These are phyloP conservation scores for Aphidius colemani DNA, from an alignment of 2,888 invertebrate species.

Conservation along the genomic window DNA sequence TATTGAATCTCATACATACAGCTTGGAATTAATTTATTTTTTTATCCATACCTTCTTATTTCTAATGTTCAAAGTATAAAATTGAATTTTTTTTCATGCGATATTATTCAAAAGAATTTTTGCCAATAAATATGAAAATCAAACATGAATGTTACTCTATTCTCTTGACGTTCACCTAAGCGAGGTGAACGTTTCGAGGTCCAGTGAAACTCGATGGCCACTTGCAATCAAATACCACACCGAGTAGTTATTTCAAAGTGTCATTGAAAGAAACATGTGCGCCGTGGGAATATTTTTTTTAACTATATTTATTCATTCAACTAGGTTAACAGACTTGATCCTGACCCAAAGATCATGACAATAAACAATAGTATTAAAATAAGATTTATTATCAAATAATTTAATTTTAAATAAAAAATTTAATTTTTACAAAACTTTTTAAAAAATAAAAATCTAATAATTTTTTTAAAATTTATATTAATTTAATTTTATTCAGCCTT, in stretches of 20 bases:
- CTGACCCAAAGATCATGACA: not conserved
- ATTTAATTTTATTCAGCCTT: no score
- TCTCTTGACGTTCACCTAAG: constrained; percentile 1
- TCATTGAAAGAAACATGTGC: constrained; percentile 12
- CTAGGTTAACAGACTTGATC: constrained; percentile 9
- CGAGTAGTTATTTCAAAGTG: constrained; percentile 1
- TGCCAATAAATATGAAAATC: no score
- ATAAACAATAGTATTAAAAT: no score
- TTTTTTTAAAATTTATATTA: no score
- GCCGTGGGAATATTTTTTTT: constrained; percentile 15
- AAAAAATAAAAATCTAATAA: no score
- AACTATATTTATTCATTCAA: constrained; percentile 10
- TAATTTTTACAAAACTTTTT: no score
- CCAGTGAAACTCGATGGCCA: not conserved
- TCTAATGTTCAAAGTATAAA: no score
- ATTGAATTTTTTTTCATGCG: no score
- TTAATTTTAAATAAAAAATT: no score
- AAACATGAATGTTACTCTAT: not conserved
- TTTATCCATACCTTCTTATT: no score
- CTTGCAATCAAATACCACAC: constrained; percentile 16
- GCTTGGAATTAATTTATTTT: constrained; percentile 1
- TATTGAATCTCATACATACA: not conserved
- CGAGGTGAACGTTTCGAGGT: constrained; percentile 14
- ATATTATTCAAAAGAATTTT: no score
- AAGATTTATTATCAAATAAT: no score